These are phyloP conservation scores for Alexandromys fortis DNA, from an alignment of 2,113 vertebrate species.

Conservation along the genomic window DNA sequence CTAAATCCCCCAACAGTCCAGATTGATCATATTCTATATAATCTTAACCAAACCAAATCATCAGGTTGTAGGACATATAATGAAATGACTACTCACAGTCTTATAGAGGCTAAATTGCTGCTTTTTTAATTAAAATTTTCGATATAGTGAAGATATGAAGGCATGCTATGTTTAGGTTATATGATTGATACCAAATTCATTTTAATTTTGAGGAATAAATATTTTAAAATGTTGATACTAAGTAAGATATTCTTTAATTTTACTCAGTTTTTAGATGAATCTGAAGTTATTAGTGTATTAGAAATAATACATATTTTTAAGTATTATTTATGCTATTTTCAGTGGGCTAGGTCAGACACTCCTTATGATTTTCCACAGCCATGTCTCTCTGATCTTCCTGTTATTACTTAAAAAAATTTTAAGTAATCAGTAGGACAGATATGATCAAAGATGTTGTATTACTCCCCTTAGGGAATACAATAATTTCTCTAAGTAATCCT, in stretches of 20 bases:
- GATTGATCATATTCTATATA: background rate
- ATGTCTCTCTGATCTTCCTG: background rate
- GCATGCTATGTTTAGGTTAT: background rate
- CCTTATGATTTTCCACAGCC: background rate
- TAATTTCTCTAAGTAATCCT: background rate
- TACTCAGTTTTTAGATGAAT: background rate
- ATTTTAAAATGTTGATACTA: background rate
- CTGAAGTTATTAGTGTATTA: background rate
- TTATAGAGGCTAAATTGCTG: background rate
- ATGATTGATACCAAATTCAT: background rate
- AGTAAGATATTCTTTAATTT: background rate
- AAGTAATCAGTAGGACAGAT: background rate
- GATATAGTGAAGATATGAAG: background rate
- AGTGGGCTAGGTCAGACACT: rapidly evolving
- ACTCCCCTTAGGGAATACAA: background rate
- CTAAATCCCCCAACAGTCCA: background rate
- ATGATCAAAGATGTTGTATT: background rate
- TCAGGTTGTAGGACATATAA: background rate
- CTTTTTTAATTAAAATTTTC: background rate
- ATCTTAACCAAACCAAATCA: background rate
- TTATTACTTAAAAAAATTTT: background rate
- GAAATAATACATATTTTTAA: background rate
- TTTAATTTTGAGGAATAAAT: background rate
- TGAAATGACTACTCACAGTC: background rate
- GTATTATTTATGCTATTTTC: background rate